phyloP scores from a whole-genome alignment of 2,797 vertebrate species.

The Hoplostethus mediterraneus region DNA sequence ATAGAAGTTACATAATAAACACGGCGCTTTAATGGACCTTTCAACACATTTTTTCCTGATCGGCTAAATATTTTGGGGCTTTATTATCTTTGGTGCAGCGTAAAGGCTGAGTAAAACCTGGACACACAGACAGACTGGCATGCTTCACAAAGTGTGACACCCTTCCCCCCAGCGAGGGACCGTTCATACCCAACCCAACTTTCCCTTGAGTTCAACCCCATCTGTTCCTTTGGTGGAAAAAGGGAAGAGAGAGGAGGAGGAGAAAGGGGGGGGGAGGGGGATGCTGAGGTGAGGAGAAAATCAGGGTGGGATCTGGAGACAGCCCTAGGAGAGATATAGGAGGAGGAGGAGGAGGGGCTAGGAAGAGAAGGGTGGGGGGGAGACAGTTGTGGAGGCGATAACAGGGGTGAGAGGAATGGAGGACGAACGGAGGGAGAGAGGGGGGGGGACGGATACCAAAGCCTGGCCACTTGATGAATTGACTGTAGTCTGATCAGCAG shows the following conservation, averaged over 20 bases:
- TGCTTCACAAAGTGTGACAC: slow-evolving; percentile 52
- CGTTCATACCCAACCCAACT: slow-evolving; percentile 55
- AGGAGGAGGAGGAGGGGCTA: background rate
- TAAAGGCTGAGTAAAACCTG: slow-evolving; percentile 22
- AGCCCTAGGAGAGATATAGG: slow-evolving; percentile 21
- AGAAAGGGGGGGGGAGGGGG: background rate
- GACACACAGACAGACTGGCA: slow-evolving; percentile 35
- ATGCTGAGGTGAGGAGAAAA: slow-evolving; percentile 54
- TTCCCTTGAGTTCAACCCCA: slow-evolving; percentile 62
- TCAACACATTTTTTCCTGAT: background rate
- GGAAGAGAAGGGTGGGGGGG: background rate
- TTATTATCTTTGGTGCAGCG: too few relatives aligned
- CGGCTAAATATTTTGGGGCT: background rate
- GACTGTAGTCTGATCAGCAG: slow-evolving; percentile 39
- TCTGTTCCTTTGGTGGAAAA: slow-evolving; percentile 67
- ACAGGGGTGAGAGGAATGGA: too few relatives aligned
- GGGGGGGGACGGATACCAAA: slow-evolving; percentile 12
- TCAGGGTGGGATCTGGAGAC: slow-evolving; percentile 42
- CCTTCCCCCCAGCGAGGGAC: slow-evolving; percentile 46
- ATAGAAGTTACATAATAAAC: too few relatives aligned
- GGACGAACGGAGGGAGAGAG: slow-evolving; percentile 14
- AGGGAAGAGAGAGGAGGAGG: slow-evolving; percentile 7
- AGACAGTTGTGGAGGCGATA: background rate
- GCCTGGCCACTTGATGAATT: slow-evolving; percentile 39
- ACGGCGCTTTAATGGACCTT: too few relatives aligned